A percentile compares a stretch with the other conserved stretches of the same genome.
phyloP scores from a whole-genome alignment of 2,113 vertebrate species.

The Xyrauchen texanus region DNA sequence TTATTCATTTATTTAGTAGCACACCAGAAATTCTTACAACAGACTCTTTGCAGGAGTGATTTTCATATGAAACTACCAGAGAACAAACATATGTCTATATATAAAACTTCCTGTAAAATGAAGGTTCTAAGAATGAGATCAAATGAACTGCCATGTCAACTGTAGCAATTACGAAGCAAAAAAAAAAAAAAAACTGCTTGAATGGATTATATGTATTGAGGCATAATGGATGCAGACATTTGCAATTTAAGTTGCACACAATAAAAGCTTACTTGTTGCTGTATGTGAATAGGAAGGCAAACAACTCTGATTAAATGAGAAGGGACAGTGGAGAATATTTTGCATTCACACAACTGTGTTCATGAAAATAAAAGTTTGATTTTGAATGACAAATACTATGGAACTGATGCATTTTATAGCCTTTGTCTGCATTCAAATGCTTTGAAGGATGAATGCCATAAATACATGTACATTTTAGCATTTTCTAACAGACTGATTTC shows the following conservation, averaged over 20 bases:
- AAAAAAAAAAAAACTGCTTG: conserved; percentile 22
- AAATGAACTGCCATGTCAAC: conserved; percentile 14
- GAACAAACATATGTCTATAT: conserved; percentile 25
- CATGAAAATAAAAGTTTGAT: conserved; percentile 53
- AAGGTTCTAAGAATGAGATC: background rate
- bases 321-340: conserved; percentile 38
- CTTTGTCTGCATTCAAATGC: background rate
- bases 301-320: background rate
- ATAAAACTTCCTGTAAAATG: conserved; percentile 27
- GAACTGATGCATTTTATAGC: conserved; percentile 2
- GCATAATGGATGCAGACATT: background rate
- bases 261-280: conserved; percentile 13
- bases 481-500: no score
- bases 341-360: conserved; percentile 49
- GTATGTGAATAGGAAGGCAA: conserved; percentile 35
- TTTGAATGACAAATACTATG: conserved; percentile 29
- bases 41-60: conserved; percentile 6
- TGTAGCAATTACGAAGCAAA: conserved; percentile 38
- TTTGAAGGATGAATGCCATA: background rate
- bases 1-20: background rate
- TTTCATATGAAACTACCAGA: conserved; percentile 43
- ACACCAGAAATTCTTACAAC: background rate
- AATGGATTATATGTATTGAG: conserved; percentile 7
- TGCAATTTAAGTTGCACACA: background rate
- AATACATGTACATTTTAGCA: no score